These are phyloP conservation scores for Magallana nippona DNA, from an alignment of 2,888 invertebrate species.

Conservation along the genomic window DNA sequence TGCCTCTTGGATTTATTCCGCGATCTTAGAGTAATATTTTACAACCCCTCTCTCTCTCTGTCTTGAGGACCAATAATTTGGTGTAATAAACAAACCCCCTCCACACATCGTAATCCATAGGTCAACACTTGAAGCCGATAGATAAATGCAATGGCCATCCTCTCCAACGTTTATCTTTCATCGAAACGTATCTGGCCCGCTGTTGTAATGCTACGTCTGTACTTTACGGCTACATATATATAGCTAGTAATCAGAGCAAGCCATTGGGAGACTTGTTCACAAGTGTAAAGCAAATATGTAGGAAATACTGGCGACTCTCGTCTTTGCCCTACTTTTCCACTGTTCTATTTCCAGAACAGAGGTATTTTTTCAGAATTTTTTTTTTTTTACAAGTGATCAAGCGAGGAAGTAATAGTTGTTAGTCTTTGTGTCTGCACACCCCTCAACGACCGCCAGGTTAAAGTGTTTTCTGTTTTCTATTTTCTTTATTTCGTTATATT, in stretches of 20 bases:
- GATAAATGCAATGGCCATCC: background rate
- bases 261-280: background rate
- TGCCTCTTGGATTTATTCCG: background rate
- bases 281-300: constrained; percentile 12
- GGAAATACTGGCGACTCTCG: background rate
- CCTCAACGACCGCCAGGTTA: too few relatives aligned
- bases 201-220: background rate
- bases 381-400: background rate
- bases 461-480: too few relatives aligned
- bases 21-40: background rate
- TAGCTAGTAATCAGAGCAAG: background rate
- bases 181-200: background rate
- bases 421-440: too few relatives aligned
- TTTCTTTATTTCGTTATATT: too few relatives aligned
- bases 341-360: background rate
- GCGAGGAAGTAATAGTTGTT: too few relatives aligned
- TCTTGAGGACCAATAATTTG: background rate
- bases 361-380: background rate
- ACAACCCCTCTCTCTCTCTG: background rate
- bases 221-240: too few relatives aligned
- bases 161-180: constrained; percentile 18
- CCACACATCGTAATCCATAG: background rate
- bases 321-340: constrained; percentile 5
- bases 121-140: constrained; percentile 9
- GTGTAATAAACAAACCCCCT: background rate